phyloP scores from a whole-genome alignment of 2,113 vertebrate species.

The Poecile atricapillus region DNA sequence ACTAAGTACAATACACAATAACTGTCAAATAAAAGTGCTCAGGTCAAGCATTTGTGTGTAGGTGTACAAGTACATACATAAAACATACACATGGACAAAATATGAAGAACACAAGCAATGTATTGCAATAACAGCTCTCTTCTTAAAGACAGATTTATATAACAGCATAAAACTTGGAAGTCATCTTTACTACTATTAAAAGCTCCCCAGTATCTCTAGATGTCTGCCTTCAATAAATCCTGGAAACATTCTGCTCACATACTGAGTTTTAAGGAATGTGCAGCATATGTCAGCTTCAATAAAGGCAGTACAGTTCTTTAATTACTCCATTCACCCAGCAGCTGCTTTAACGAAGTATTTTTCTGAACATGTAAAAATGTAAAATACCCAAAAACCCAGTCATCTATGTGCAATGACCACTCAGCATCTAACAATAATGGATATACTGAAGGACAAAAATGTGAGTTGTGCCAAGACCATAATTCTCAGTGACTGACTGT shows the following conservation, averaged over 20 bases:
- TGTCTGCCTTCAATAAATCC: conserved; percentile 17
- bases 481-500: conserved; percentile 41
- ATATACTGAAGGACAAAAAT: conserved; percentile 14
- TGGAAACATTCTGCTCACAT: conserved; percentile 42
- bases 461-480: not conserved
- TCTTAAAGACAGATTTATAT: not conserved
- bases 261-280: conserved; percentile 1
- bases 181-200: conserved; percentile 27
- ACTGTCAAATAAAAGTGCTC: not conserved
- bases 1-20: not conserved
- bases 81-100: not conserved
- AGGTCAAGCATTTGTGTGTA: not conserved
- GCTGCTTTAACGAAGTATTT: conserved; percentile 13
- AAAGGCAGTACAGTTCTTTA: conserved; percentile 24
- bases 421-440: conserved; percentile 27
- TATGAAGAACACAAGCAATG: not conserved
- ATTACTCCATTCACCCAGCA: conserved; percentile 35
- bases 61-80: not conserved
- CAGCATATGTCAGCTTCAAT: conserved; percentile 49
- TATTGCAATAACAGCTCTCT: not conserved
- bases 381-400: not conserved
- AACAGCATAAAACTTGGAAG: conserved; percentile 7
- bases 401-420: not conserved
- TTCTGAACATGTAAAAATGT: conserved; percentile 16
- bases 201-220: conserved; percentile 5